Evolutionary conservation across 2,113 vertebrate species (phyloP).

Genomic region (Pogona vitticeps): DNA sequence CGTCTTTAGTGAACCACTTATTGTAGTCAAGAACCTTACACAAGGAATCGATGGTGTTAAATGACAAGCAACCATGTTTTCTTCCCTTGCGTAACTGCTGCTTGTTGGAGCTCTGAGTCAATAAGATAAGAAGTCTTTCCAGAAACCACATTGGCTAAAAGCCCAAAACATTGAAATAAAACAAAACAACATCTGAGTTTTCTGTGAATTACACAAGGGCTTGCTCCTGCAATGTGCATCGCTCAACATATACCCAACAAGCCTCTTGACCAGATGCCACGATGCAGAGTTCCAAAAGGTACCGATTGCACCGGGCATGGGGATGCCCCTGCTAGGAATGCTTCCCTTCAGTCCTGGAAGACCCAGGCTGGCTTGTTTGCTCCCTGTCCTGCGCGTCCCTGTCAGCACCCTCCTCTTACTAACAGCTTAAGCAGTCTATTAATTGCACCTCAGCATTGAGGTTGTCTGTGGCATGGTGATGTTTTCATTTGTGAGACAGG

Average conservation of each 20-base stretch:
- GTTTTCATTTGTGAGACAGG: constrained; percentile 8
- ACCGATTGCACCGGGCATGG: too few relatives aligned
- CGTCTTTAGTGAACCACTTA: not conserved
- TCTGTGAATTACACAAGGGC: not conserved
- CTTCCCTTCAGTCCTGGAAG: too few relatives aligned
- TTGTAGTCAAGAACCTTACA: not conserved
- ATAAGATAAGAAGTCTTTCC: constrained; percentile 28
- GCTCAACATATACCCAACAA: not conserved
- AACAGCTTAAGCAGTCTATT: not conserved
- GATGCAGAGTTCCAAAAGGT: too few relatives aligned
- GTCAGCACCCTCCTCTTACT: not conserved
- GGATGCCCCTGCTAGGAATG: too few relatives aligned
- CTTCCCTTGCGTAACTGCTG: not conserved
- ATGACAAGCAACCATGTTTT: not conserved
- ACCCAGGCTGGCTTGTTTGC: too few relatives aligned
- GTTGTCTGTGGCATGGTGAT: not conserved
- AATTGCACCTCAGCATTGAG: not conserved
- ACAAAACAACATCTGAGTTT: not conserved
- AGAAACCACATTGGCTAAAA: constrained; percentile 10
- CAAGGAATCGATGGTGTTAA: constrained; percentile 4
- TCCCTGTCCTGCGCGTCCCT: not conserved
- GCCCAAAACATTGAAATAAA: not conserved
- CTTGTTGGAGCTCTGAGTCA: constrained; percentile 7
- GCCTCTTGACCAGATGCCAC: too few relatives aligned
- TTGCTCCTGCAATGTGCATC: not conserved